Percentiles rank a stretch among this genome's conserved stretches.
Conservation (phyloP, 2,888 invertebrate genomes). For the Melieria crassipennis region DNA sequence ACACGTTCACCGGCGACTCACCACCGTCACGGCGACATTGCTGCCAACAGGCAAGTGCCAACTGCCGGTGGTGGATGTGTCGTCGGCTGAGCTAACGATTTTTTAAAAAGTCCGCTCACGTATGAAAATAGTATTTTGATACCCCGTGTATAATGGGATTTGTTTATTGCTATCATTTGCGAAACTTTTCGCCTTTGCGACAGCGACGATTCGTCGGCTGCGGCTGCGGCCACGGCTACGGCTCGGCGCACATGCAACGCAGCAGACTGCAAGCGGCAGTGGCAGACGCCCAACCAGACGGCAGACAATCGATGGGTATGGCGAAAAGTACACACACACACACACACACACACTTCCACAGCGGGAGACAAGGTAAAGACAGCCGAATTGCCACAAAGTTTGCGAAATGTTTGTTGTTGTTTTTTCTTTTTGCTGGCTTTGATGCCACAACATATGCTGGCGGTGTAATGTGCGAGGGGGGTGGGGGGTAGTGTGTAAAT, state of each 20-base stretch:
- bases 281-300: neutral
- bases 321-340: neutral
- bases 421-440: neutral
- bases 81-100: constrained; percentile 20
- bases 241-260: neutral
- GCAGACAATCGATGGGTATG: neutral
- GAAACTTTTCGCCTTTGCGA: constrained; percentile 34
- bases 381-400: constrained; percentile 24
- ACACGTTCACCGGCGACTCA: too few relatives aligned
- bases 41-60: too few relatives aligned
- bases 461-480: neutral
- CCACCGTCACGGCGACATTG: too few relatives aligned
- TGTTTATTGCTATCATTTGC: constrained; percentile 64
- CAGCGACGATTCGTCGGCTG: constrained; percentile 16
- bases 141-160: constrained; percentile 64
- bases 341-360: neutral
- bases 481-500: neutral
- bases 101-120: constrained; percentile 59
- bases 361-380: constrained; percentile 1
- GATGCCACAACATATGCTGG: too few relatives aligned
- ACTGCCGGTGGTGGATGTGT: too few relatives aligned
- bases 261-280: constrained; percentile 26
- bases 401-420: neutral
- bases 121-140: constrained; percentile 61
- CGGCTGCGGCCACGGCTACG: constrained; percentile 5